Evolutionary conservation across 1,140 invertebrate species (phyloP).

Genomic region (Trypoxylus dichotomus): DNA sequence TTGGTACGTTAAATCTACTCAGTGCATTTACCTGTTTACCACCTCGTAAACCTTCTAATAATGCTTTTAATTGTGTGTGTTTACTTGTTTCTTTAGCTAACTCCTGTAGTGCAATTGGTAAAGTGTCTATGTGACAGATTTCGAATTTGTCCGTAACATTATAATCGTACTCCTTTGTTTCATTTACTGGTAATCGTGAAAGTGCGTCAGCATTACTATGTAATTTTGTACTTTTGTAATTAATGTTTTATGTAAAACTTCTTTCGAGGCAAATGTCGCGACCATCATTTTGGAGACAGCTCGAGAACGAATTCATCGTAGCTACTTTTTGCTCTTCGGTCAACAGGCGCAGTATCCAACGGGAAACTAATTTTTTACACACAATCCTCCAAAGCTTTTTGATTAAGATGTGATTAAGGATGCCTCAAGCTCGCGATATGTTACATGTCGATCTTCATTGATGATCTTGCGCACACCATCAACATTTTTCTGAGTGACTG

Average conservation of each 20-base stretch:
- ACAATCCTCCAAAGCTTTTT: no score
- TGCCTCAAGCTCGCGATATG: no score
- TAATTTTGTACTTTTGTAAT: constrained; percentile 39
- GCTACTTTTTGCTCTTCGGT: no score
- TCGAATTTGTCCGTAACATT: constrained; percentile 24
- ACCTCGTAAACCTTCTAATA: neutral
- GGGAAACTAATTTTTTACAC: no score
- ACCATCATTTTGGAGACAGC: no score
- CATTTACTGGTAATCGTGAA: constrained; percentile 40
- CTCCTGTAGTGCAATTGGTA: constrained; percentile 26
- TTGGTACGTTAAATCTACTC: constrained; percentile 4
- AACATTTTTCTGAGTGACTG: no score
- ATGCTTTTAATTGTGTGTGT: neutral
- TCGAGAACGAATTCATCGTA: no score
- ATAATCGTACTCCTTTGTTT: constrained; percentile 12
- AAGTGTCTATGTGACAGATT: constrained; percentile 22
- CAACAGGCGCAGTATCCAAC: no score
- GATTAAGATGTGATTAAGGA: no score
- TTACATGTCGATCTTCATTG: no score
- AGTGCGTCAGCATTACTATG: constrained; percentile 43
- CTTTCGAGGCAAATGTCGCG: no score
- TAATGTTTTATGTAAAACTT: neutral
- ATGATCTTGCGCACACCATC: no score
- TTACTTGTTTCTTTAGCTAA: neutral
- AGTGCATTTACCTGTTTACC: neutral